These are phyloP conservation scores for Cassiopea xamachana DNA, from an alignment of 30 jellyfish, hydroid and myxozoan species.

Conservation along the genomic window DNA sequence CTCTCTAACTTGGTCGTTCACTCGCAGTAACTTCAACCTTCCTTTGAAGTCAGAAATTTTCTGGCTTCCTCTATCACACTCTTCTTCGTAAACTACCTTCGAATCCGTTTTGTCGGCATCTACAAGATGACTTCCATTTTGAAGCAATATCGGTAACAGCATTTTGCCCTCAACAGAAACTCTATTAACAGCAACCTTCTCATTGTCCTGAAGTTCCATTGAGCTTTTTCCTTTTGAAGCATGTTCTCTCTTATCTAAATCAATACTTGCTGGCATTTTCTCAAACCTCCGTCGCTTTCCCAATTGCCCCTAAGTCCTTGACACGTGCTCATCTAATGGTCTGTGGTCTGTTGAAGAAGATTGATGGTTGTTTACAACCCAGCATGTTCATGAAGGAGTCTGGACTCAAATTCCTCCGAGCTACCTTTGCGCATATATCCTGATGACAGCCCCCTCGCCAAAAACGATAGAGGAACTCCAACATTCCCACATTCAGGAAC, in stretches of 20 bases:
- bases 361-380: background rate
- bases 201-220: background rate
- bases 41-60: slow-evolving; percentile 30
- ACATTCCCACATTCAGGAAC: too few relatives aligned
- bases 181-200: slow-evolving; percentile 3
- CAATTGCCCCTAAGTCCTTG: background rate
- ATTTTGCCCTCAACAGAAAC: background rate
- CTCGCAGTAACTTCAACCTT: slow-evolving; percentile 62
- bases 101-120: slow-evolving; percentile 20
- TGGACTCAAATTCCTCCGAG: background rate
- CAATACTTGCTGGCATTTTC: slow-evolving; percentile 54
- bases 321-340: background rate
- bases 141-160: background rate
- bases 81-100: background rate
- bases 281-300: too few relatives aligned
- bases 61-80: slow-evolving; percentile 1
- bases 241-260: background rate
- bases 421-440: too few relatives aligned
- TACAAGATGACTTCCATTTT: slow-evolving; percentile 11
- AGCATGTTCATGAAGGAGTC: background rate
- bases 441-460: too few relatives aligned
- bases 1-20: slow-evolving; percentile 87
- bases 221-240: slow-evolving; percentile 19
- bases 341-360: background rate
- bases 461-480: too few relatives aligned